phyloP scores from a whole-genome alignment of 2,888 invertebrate species.

The Erebia aethiops region DNA sequence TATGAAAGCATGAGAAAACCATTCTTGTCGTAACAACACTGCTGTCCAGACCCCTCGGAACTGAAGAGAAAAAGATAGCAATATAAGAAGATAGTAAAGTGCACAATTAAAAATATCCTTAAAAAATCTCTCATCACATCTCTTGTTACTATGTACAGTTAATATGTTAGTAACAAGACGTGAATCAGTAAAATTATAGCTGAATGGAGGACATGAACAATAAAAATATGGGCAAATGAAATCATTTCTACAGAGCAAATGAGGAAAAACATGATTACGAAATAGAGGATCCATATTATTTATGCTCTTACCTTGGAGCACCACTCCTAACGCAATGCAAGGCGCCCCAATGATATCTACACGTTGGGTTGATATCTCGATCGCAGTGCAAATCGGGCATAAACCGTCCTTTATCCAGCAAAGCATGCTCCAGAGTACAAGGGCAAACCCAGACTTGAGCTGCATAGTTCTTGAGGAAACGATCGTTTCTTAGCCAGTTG shows the following conservation, averaged over 20 bases:
- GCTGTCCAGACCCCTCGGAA: slow-evolving; percentile 95
- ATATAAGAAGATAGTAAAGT: not conserved
- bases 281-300: not conserved
- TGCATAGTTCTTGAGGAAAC: slow-evolving; percentile 92
- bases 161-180: too few species aligned
- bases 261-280: not conserved
- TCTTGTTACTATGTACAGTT: too few species aligned
- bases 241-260: too few species aligned
- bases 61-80: slow-evolving; percentile 67
- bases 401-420: slow-evolving; percentile 95
- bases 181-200: too few species aligned
- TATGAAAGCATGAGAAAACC: slow-evolving; percentile 96
- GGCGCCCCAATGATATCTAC: slow-evolving; percentile 94
- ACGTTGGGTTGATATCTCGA: slow-evolving; percentile 94
- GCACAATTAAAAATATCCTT: not conserved
- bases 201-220: not conserved
- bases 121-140: too few species aligned
- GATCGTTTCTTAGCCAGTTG: slow-evolving; percentile 94
- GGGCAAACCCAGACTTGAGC: slow-evolving; percentile 94
- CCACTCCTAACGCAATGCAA: slow-evolving; percentile 96
- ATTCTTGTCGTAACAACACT: slow-evolving; percentile 98
- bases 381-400: slow-evolving; percentile 96
- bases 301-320: slow-evolving; percentile 89
- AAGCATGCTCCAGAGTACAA: slow-evolving; percentile 94
- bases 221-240: not conserved